phyloP scores from a whole-genome alignment of 2,888 invertebrate genomes.

The Stenotaenia linearis region DNA sequence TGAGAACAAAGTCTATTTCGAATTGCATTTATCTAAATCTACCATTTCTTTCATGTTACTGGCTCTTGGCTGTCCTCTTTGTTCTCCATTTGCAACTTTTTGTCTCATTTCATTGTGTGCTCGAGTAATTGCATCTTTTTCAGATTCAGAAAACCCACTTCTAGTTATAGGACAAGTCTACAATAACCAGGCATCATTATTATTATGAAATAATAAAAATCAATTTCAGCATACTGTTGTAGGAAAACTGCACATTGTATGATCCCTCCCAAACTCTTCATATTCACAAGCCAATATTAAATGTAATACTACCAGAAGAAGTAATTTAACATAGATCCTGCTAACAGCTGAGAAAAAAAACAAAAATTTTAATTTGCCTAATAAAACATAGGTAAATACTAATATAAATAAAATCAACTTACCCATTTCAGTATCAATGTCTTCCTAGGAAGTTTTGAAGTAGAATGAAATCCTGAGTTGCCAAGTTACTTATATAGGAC shows the following conservation, averaged over 20 bases:
- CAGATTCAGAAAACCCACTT: not conserved
- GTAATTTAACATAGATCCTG: not conserved
- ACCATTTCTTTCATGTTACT: constrained; percentile 26
- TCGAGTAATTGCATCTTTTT: not conserved
- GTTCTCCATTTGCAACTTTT: constrained; percentile 17
- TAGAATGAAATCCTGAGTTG: not conserved
- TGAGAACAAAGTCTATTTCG: not conserved
- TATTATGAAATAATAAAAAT: not conserved
- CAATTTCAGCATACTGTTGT: not conserved
- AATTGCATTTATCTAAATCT: too few relatives aligned
- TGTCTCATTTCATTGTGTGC: constrained; percentile 27
- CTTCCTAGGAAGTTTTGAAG: too few relatives aligned
- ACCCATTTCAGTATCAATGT: not conserved
- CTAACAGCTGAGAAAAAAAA: not conserved
- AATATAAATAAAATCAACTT: not conserved
- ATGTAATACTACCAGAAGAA: not conserved
- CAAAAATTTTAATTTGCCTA: not conserved
- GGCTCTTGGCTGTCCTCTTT: not conserved
- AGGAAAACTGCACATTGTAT: constrained; percentile 24
- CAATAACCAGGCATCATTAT: not conserved
- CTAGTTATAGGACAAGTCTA: not conserved
- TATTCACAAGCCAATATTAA: not conserved
- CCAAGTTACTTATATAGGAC: not conserved
- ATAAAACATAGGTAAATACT: too few relatives aligned
- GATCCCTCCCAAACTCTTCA: not conserved